Base-by-base conservation (phyloP, 2,888 invertebrate species). In the Limenitis camilla region DNA sequence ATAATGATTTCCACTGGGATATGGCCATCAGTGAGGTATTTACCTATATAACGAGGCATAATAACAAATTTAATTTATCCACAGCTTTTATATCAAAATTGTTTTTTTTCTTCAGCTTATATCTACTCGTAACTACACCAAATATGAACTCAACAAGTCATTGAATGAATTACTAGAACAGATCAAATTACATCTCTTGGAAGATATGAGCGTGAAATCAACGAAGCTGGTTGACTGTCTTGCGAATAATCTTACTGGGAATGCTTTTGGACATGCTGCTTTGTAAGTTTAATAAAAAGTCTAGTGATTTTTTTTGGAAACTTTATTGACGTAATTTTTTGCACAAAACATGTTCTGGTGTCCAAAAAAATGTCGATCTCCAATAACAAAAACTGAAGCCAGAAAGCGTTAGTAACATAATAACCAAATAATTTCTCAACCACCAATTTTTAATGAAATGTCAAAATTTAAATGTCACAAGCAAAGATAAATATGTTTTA, bases 1-100 rank as follows among this genome's bases (percentile, higher is more conserved):
- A 83, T 52, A 77, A 81, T 27, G 83, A 89, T 56, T 89, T 90
- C 66, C 85, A 89, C 51, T 90, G 90, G 90, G 89, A 89, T 51
- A 88, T 90, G 81, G 87, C 89, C 1, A 65, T 88, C 10, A 76
- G 61, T 53, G 90, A 90, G 82, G 89, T 89, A 52, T 10, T 30
- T 29, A 5, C 6, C 10, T 40, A 10, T 29, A 0, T 28, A 9
- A 9, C 28, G 11, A 40, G 28, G 19, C 27, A 19, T 9, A n/a
- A 6, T 29, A 33, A 28, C 1, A 27, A 44, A 4, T 10, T 6
- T 5, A 29, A 10, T 27, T 49, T 19, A 19, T 3, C 1, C 19
- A 19, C 19, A 19, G 19, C 19, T 19, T 19, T 19, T 19, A 19
- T 19, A 19, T 19, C 19, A 2, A 19, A 19, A 19, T 19, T 19